Evolutionary conservation across 2,888 invertebrate species (phyloP), one percentile per base, ranked within the genome.

Genomic region (Phorcus lineatus): DNA sequence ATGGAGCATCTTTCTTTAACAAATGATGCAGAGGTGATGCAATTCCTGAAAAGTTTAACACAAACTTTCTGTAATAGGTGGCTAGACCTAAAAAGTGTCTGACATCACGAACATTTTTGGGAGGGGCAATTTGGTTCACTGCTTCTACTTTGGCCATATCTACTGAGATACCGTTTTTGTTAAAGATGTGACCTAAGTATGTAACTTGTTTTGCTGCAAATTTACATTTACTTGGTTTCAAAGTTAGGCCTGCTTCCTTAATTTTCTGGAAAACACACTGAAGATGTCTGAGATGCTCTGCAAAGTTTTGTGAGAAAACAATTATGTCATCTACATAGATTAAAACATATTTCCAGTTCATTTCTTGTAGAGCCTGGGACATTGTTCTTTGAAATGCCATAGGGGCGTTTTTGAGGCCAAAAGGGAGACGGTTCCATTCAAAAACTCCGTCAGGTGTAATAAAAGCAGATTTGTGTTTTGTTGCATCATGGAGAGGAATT

Each of bases 31-130:
- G 2, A 36, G 78, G 67, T 19, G 70, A 17, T 13, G 70, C 70
- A 17, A 55, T 54, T 19, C 83, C 67, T 1, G 91, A 79, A 11
- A 91, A 83, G 28, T 88, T 86, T 17, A 88, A 85, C 0, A 92
- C 83, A 86, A 93, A 93, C 76, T 88, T 87, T 7, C 89, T 86
- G 82, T 93, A 93, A 85, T 91, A 93, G 85, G n/a, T n/a, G n/a
- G 84, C 85, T 6, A 85, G 67, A 3, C 86, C 85, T 40, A 80
- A 55, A 47, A 76, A 76, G 28, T 53, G 76, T 24, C 76, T 36
- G 22, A 74, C 47, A 74, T 40, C 47, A 57, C 24, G 67, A 7
- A 67, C 67, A 40, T 74, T 74, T 40, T 74, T 40, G 13, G 40
- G 74, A 31, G 17, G 36, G n/a, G 74, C 40, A 74, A 74, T 74